These are phyloP conservation scores for Chondrilla cf. caribensis DNA, from an alignment of 37 sponge, comb jelly and placozoan species.

Conservation along the genomic window DNA sequence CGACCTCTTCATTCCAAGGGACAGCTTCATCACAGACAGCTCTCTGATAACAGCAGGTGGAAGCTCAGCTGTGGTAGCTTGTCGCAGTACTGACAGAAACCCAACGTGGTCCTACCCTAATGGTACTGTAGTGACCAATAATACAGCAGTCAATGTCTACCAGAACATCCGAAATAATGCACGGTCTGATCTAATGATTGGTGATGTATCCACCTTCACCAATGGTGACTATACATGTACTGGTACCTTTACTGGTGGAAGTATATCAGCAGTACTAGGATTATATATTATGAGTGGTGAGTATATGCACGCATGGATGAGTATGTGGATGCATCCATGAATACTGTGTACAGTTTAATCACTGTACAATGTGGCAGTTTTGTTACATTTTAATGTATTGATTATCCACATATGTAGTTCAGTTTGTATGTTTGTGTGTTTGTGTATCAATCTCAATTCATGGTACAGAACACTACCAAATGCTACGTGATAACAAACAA, in stretches of 20 bases:
- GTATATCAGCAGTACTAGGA: not conserved
- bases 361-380: too few relatives aligned
- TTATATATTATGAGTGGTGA: not conserved
- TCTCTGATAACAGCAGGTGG: not conserved
- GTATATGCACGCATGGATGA: not conserved
- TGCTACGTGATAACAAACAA: too few relatives aligned
- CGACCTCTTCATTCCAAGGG: too few relatives aligned
- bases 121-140: not conserved
- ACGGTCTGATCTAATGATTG: not conserved
- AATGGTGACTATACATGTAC: conserved; percentile 10
- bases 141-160: not conserved
- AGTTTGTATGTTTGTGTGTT: too few relatives aligned
- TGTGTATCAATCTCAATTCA: too few relatives aligned
- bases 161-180: not conserved
- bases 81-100: not conserved
- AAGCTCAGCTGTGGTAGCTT: not conserved
- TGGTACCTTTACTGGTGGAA: not conserved
- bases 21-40: not conserved
- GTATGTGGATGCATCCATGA: not conserved
- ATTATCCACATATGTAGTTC: too few relatives aligned
- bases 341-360: not conserved
- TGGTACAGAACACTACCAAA: too few relatives aligned
- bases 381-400: too few relatives aligned
- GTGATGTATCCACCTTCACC: not conserved
- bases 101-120: not conserved